phyloP scores from a whole-genome alignment of 2,888 invertebrate species.

The Pimpla rufipes region DNA sequence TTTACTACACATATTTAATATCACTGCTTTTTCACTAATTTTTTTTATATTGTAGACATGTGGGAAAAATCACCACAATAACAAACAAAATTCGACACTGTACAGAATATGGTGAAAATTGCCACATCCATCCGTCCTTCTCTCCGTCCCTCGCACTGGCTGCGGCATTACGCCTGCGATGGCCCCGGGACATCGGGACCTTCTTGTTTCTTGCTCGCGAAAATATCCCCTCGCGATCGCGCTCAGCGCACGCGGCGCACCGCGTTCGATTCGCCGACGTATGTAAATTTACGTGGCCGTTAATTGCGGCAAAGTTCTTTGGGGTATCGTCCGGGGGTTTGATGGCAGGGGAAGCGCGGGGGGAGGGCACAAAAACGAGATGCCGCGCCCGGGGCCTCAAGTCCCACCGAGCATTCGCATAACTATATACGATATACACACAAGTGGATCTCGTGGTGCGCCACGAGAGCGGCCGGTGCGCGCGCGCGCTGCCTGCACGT shows the following conservation, averaged over 20 bases:
- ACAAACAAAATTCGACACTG: too few species aligned
- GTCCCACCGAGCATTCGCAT: constrained; percentile 35
- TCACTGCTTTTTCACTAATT: too few species aligned
- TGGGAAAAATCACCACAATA: too few species aligned
- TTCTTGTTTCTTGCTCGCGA: constrained; percentile 29
- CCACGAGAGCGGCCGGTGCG: constrained; percentile 18
- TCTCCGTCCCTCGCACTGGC: too few species aligned
- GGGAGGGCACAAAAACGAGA: constrained; percentile 43
- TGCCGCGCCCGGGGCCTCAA: constrained; percentile 31
- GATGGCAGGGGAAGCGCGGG: constrained; percentile 10
- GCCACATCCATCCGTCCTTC: too few species aligned
- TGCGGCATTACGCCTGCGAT: constrained; percentile 18
- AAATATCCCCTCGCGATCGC: constrained; percentile 43
- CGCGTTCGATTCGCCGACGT: constrained; percentile 71
- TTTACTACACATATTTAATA: too few species aligned
- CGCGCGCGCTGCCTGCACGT: background rate
- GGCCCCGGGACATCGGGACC: constrained; percentile 16
- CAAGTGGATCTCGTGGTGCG: constrained; percentile 23
- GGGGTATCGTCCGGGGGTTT: constrained; percentile 70
- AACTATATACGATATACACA: constrained; percentile 16
- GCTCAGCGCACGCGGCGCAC: constrained; percentile 20
- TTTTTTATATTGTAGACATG: too few species aligned
- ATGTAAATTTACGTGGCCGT: constrained; percentile 81
- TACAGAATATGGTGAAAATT: too few species aligned
- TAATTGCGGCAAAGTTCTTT: constrained; percentile 80